phyloP scores from a whole-genome alignment of 2,797 vertebrate genomes.

The Ctenopoma kingsleyae region DNA sequence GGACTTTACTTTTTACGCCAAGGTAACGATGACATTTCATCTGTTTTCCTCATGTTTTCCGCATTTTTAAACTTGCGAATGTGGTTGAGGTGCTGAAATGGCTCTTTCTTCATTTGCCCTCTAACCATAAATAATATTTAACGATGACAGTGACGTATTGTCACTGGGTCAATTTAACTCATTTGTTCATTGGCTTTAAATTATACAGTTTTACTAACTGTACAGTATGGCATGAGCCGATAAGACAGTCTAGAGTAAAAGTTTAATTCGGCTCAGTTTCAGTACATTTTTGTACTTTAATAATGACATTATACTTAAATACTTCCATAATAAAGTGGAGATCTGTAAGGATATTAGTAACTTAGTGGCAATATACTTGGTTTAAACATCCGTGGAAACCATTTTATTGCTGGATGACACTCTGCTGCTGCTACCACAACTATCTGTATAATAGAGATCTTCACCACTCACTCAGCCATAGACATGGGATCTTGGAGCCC shows the following conservation, averaged over 20 bases:
- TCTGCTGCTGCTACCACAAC: constrained; percentile 44
- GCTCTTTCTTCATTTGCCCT: not conserved
- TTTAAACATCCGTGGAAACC: not conserved
- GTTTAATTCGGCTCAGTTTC: too few species aligned
- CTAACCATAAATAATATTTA: not conserved
- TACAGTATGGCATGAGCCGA: too few species aligned
- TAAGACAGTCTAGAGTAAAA: too few species aligned
- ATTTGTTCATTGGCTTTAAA: not conserved
- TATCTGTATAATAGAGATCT: constrained; percentile 55
- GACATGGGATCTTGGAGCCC: constrained; percentile 30
- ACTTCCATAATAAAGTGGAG: fast-evolving
- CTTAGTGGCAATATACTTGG: constrained; percentile 23
- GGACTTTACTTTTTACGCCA: constrained; percentile 60
- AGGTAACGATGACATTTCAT: constrained; percentile 63
- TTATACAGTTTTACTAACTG: too few species aligned
- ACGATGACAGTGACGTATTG: not conserved
- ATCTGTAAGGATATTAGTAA: too few species aligned
- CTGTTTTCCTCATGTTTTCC: not conserved
- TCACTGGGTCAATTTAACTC: not conserved
- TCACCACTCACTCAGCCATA: constrained; percentile 41
- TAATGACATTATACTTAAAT: not conserved
- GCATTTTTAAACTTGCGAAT: not conserved
- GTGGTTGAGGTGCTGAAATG: not conserved
- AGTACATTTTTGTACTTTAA: too few species aligned
- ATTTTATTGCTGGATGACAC: constrained; percentile 32